Conservation (phyloP, 2,888 invertebrate species). For the Trissonchulus latispiculum region DNA sequence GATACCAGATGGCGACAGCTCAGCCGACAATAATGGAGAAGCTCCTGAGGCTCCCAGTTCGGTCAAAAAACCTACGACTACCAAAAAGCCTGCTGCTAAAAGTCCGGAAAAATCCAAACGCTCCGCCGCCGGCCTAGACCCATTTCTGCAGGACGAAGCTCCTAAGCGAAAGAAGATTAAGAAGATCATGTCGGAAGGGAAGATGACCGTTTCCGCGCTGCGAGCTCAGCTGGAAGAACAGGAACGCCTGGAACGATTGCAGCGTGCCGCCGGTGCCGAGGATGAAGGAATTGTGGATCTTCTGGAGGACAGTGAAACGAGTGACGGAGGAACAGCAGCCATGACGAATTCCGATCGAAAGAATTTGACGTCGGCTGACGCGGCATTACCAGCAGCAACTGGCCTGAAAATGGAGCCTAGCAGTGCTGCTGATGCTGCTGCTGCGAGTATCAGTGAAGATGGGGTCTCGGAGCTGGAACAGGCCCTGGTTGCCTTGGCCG, state of each 20-base stretch:
- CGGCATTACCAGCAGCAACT: not conserved
- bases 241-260: slow-evolving; percentile 10
- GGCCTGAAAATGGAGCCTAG: too few species aligned
- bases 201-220: not conserved
- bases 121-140: too few species aligned
- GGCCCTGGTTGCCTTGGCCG: not conserved
- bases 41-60: too few species aligned
- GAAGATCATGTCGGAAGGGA: not conserved
- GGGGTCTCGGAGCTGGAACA: not conserved
- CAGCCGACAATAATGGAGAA: too few species aligned
- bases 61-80: too few species aligned
- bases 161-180: slow-evolving; percentile 16
- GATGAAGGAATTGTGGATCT: not conserved
- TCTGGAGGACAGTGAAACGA: not conserved
- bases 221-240: slow-evolving; percentile 13
- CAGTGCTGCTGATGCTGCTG: too few species aligned
- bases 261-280: not conserved
- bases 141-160: not conserved
- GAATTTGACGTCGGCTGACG: too few species aligned
- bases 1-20: too few species aligned
- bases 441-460: too few species aligned
- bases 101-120: too few species aligned
- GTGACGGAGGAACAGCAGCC: too few species aligned
- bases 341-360: not conserved
- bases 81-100: too few species aligned